Base-by-base conservation (phyloP, 2,888 invertebrate genomes). In the Achlya flavicornis region DNA sequence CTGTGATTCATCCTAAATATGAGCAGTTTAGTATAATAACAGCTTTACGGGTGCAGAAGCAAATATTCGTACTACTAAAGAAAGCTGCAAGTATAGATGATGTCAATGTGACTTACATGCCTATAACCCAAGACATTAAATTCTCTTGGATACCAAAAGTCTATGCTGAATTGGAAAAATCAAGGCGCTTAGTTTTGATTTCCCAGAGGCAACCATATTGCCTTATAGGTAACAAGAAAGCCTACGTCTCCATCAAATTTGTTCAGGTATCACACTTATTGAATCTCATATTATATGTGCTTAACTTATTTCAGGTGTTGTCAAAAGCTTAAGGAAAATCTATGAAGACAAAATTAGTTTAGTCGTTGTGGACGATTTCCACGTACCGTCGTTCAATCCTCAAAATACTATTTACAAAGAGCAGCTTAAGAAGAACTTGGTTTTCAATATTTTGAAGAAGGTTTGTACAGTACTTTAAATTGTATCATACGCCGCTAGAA, bases 291-390 rank as follows among this genome's bases (percentile, higher is more conserved):
- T 26, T 32, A 14, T 32, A 14, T 58, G n/a, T 33, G 14, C 14
- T 41, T 33, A 10, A 63, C 61, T 19, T 19, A 41, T 12, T 62
- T 14, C 62, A 78, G 97, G 97, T 53, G 86, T 97, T 65, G 93
- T 96, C 1, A 96, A 96, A 74, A 96, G 96, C 82, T 80, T 97
- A 11, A 89, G 94, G 66, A 94, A 94, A 75, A 96, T 96, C 80
- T 93, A 94, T 61, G 85, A 85, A 3, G 83, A 86, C 57, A 80
- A 85, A 0, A 79, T 89, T 38, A 84, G 90, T 46, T 85, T 90
- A 33, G 74, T 95, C 4, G 88, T 95, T 33, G 88, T 95, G 35
- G 74, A 90, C 62, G 90, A 90, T 67, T 63, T 69, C 35, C 64
- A 72, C 38, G 94, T 93, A 0, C 94, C 94, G 0, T 73, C 83